These are phyloP conservation scores for Gallinago solitaria DNA, from an alignment of 2,797 vertebrate genomes.

Conservation along the genomic window DNA sequence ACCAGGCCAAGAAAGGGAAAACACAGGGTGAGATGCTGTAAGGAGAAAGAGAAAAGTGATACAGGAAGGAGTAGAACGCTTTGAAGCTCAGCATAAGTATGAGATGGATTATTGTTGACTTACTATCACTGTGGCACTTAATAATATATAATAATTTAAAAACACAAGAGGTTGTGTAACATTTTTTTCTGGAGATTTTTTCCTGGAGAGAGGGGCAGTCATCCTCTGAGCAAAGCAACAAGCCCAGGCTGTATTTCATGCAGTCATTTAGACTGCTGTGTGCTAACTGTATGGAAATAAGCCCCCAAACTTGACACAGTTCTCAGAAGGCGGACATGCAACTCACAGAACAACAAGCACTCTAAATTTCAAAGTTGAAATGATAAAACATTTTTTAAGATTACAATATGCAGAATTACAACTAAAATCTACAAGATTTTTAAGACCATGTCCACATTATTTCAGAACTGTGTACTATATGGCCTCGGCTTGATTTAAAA, in stretches of 20 bases:
- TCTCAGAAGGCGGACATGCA: accelerated
- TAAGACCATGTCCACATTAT: not conserved
- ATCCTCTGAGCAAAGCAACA: not conserved
- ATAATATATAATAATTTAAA: not conserved
- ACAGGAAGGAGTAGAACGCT: not conserved
- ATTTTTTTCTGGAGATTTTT: not conserved
- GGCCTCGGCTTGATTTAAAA: not conserved
- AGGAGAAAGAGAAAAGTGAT: not conserved
- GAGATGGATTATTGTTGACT: not conserved
- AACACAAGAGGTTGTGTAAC: not conserved
- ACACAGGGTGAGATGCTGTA: accelerated
- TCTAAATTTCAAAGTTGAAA: not conserved
- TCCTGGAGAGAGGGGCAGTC: not conserved
- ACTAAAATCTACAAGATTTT: not conserved
- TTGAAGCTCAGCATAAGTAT: not conserved
- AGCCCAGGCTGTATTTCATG: accelerated
- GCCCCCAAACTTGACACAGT: not conserved
- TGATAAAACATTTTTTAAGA: not conserved
- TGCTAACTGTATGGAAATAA: not conserved
- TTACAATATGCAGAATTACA: not conserved
- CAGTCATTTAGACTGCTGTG: not conserved
- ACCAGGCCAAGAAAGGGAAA: not conserved
- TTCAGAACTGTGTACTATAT: not conserved
- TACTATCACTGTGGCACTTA: not conserved
- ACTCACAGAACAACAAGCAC: not conserved